phyloP scores from a whole-genome alignment of 2,113 vertebrate species.

The Eretmochelys imbricata region DNA sequence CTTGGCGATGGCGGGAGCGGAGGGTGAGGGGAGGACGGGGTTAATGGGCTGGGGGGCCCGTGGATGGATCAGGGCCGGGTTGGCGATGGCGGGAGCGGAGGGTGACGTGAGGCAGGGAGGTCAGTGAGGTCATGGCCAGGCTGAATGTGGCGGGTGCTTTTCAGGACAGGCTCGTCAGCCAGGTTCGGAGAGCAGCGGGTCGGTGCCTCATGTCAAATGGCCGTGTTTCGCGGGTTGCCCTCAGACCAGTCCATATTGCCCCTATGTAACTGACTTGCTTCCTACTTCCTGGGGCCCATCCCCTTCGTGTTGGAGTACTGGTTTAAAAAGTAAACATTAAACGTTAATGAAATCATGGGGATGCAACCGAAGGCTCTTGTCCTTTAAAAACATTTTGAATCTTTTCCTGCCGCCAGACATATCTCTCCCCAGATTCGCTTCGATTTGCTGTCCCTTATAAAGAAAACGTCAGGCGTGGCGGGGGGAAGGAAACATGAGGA shows the following conservation, averaged over 20 bases:
- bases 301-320: not conserved
- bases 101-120: not conserved
- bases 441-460: not conserved
- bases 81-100: too few relatives aligned
- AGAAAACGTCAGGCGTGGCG: not conserved
- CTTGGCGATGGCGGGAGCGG: not conserved
- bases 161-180: not conserved
- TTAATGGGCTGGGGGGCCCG: not conserved
- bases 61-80: not conserved
- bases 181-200: not conserved
- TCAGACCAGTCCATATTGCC: not conserved
- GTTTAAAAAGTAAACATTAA: not conserved
- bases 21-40: not conserved
- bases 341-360: not conserved
- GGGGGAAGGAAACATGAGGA: not conserved
- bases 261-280: not conserved
- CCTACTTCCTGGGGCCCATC: not conserved
- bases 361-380: not conserved
- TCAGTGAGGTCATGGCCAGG: not conserved
- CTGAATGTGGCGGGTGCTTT: not conserved
- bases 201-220: not conserved
- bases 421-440: not conserved
- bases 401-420: not conserved
- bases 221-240: not conserved
- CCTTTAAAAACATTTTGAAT: not conserved